A percentile compares a stretch with the other conserved stretches of the same genome.
Conservation (phyloP, 2,113 vertebrate genomes). For the Dromiciops gliroides region DNA sequence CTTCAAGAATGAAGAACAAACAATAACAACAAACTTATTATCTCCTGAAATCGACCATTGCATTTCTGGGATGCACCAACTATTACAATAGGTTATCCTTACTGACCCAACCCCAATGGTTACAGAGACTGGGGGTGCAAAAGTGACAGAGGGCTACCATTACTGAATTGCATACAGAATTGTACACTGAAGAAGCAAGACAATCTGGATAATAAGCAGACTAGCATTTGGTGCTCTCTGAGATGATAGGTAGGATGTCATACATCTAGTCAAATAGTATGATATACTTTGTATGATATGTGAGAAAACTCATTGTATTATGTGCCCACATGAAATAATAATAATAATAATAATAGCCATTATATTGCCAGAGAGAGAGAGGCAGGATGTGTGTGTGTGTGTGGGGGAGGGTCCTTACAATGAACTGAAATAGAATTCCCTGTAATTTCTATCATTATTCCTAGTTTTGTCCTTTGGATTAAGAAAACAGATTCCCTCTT, state of each 20-base stretch:
- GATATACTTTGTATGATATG: background rate
- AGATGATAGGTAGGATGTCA: background rate
- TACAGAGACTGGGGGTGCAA: background rate
- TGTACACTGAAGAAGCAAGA: background rate
- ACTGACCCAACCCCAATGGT: background rate
- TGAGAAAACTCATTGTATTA: too few relatives aligned
- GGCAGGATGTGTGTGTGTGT: too few relatives aligned
- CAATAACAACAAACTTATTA: too few relatives aligned
- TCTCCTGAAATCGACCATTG: background rate
- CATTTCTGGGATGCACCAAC: background rate
- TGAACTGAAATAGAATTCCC: background rate
- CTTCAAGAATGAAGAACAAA: too few relatives aligned
- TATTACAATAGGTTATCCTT: background rate
- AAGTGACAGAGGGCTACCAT: background rate
- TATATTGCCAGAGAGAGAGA: too few relatives aligned
- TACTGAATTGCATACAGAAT: background rate
- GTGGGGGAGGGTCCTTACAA: too few relatives aligned
- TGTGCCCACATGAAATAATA: too few relatives aligned
- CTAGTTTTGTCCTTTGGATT: background rate
- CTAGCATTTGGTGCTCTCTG: background rate
- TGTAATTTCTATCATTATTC: background rate
- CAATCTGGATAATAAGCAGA: background rate
- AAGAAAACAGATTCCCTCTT: background rate
- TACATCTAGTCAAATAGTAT: background rate
- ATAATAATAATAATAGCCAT: too few relatives aligned